A percentile compares a stretch with the other conserved stretches of the same genome.
Conservation (phyloP, 2,888 invertebrate genomes). For the Parthenolecanium corni region DNA sequence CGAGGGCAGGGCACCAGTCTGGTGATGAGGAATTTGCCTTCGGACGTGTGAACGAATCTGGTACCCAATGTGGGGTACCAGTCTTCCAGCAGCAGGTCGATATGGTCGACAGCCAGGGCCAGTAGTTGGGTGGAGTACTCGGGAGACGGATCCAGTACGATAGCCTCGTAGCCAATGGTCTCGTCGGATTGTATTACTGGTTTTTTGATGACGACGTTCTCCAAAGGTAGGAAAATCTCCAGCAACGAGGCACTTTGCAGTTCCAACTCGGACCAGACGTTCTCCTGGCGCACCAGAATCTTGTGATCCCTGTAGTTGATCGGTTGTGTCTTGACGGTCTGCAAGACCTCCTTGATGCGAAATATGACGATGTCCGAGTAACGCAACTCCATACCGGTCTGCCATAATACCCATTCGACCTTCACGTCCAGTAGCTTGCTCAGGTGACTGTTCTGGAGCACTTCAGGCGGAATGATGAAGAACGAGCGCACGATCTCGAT, state of each 20-base stretch:
- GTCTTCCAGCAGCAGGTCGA: conserved; percentile 90
- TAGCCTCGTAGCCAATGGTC: conserved; percentile 50
- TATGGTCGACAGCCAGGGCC: conserved; percentile 83
- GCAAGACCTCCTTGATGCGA: conserved; percentile 67
- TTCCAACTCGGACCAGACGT: conserved; percentile 74
- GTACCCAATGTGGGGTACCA: conserved; percentile 92
- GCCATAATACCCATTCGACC: conserved; percentile 87
- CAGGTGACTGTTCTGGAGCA: conserved; percentile 50
- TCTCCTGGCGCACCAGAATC: conserved; percentile 60
- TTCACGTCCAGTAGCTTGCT: conserved; percentile 41
- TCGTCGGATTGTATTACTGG: conserved; percentile 41
- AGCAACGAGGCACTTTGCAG: conserved; percentile 66
- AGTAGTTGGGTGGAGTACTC: conserved; percentile 70
- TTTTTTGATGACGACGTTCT: conserved; percentile 47
- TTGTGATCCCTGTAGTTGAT: conserved; percentile 43
- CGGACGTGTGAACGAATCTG: conserved; percentile 93
- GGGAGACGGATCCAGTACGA: conserved; percentile 64
- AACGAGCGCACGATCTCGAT: conserved; percentile 64
- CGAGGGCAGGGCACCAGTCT: conserved; percentile 83
- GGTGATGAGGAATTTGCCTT: conserved; percentile 87
- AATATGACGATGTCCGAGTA: conserved; percentile 68
- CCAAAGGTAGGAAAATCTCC: conserved; percentile 72
- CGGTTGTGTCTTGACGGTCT: conserved; percentile 42
- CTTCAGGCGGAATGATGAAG: conserved; percentile 58
- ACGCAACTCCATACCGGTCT: conserved; percentile 75